Evolutionary conservation across 2,113 vertebrate species (phyloP), one percentile per base, ranked within the genome.

Genomic region (Ammospiza caudacuta): DNA sequence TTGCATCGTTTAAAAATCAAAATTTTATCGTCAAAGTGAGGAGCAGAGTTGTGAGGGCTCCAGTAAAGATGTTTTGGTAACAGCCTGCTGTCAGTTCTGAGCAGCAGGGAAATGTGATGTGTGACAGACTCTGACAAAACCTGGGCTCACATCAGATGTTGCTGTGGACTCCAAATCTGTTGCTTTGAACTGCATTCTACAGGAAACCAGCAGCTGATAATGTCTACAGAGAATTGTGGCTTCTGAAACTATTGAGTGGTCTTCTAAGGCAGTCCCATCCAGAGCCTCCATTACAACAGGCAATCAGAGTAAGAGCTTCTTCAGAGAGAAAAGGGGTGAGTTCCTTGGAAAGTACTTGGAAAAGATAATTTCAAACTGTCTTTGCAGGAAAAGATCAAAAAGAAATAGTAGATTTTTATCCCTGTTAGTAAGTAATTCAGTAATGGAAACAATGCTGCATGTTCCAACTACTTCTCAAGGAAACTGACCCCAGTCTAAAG

Each of bases 291-390:
- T 85, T 91, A 77, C 43, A 83, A 63, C 75, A 64, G 61, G 51
- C 72, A 95, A 92, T 78, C 78, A 92, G 66, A 81, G 41, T 58
- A 91, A 95, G 62, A 89, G 81, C 41, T 89, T 61, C 94, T 89
- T 87, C 62, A 61, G 49, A 76, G 33, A 75, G 16, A 89, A 89
- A 58, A 72, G 18, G 31, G 37, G 28, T 23, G 22, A 84, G 61
- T 75, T 91, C 37, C 74, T 84, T 84, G 80, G 47, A 62, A 94
- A 61, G 54, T 85, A 79, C 69, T 82, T 58, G 49, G 84, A 51
- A 91, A 91, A 92, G 62, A 62, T 35, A 39, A 55, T 95, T 95
- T 87, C 41, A 64, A 79, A 69, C 28, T 89, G 58, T 33, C 46
- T 54, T 47, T 73, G 49, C 39, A 69, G 27, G 63, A 67, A 87